Percentiles rank a stretch among this genome's conserved stretches.
Evolutionary conservation across 1,140 invertebrate genomes (phyloP).

Genomic region (Heliconius melpomene): DNA sequence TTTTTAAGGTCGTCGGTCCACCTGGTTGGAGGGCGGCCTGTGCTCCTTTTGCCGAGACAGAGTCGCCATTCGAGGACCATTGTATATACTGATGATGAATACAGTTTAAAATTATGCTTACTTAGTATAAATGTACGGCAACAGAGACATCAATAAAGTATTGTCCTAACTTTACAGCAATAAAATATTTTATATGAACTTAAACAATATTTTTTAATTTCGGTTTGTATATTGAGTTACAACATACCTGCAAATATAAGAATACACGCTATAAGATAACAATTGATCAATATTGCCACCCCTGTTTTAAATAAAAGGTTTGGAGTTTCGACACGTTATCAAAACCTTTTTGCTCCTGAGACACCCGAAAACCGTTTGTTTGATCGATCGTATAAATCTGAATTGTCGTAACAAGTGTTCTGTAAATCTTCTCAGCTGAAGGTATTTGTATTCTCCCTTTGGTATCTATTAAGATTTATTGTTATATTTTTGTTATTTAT

Average conservation of each 20-base stretch:
- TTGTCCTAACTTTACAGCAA: too few species aligned
- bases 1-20: too few species aligned
- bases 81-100: too few species aligned
- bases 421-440: background rate
- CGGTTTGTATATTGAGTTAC: background rate
- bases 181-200: too few species aligned
- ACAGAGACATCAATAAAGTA: too few species aligned
- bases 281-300: background rate
- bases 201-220: background rate
- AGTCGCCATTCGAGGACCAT: too few species aligned
- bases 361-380: background rate
- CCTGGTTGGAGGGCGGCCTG: too few species aligned
- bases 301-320: background rate
- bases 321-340: background rate
- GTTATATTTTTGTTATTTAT: too few species aligned
- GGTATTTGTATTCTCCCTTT: background rate
- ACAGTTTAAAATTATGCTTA: too few species aligned
- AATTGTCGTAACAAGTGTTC: background rate
- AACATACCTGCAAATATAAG: background rate
- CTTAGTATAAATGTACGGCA: too few species aligned
- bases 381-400: constrained; percentile 3
- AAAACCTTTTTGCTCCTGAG: background rate
- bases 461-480: background rate
- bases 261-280: background rate
- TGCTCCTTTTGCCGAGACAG: too few species aligned